Base-by-base conservation (phyloP, 2,113 vertebrate genomes). In the Ia io region DNA sequence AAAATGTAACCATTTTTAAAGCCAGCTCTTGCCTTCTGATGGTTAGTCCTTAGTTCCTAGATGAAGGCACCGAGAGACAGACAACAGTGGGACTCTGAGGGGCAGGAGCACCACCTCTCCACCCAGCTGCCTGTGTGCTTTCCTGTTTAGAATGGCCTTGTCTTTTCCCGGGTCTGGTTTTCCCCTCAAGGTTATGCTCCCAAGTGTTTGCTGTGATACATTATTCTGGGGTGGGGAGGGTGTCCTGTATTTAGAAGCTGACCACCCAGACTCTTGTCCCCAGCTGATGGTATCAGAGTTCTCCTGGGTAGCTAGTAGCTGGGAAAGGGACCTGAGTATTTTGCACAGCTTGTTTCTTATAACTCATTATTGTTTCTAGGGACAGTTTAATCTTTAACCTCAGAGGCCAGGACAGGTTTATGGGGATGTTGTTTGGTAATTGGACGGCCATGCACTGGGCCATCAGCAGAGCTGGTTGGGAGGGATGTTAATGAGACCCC, bases 371-470 rank as follows among this genome's bases (percentile, higher is more conserved):
- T 97, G 85, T 96, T 98, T 98, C 91, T 78, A 98, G 95, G 92
- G 82, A 86, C 93, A 93, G 96, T 94, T 98, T 98, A 98, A 98
- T 98, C 93, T 98, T 98, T 98, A 98, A 98, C 98, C 83, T 95
- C 96, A 93, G 91, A 96, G 95, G 90, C 96, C 94, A 84, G 65
- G 91, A 93, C 89, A 87, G 97, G 95, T 98, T 95, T 98, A 97
- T 97, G 96, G 96, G 97, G 97, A 97, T 96, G 97, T 98, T 92
- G 94, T 98, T 98, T 97, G 95, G 96, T 97, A 98, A 97, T 98
- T 98, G 97, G 97, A 95, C 56, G 83, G 91, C 85, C 93, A 95
- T 97, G 96, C 95, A 95, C 93, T 97, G 97, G 96, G 69, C 95
- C 37, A 74, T 96, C 92, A 96, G 6, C 96, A 95, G 96, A 96